Percentiles rank a stretch among this genome's conserved stretches.
Evolutionary conservation across 2,113 vertebrate genomes (phyloP).

Genomic region (Dasyprocta punctata): DNA sequence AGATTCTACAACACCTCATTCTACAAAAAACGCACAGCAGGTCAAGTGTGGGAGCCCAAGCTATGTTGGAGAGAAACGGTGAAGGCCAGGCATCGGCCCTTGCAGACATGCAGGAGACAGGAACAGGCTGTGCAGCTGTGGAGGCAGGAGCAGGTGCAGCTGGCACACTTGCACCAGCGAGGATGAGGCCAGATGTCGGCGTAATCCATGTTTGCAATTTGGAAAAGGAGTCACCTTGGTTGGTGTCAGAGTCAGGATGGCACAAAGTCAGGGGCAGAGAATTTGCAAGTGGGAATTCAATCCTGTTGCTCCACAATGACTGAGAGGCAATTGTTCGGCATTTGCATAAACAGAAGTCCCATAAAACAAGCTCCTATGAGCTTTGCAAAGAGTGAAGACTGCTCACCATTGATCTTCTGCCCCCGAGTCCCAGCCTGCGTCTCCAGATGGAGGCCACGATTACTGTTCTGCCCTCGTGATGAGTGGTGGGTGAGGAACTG

Average conservation of each 20-base stretch:
- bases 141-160: neutral
- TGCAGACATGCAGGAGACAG: too few relatives aligned
- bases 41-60: neutral
- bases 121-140: neutral
- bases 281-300: neutral
- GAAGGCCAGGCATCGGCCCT: neutral
- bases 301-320: neutral
- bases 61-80: rapidly evolving
- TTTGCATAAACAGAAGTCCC: neutral
- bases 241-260: neutral
- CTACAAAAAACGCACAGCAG: neutral
- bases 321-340: neutral
- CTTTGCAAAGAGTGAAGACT: rapidly evolving
- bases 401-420: too few relatives aligned
- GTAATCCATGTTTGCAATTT: too few relatives aligned
- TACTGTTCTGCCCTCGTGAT: rapidly evolving
- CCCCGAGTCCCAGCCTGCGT: neutral
- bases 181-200: rapidly evolving
- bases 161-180: rapidly evolving
- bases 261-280: neutral
- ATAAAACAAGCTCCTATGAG: neutral
- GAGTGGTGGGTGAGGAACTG: neutral
- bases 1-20: neutral
- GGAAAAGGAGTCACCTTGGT: neutral
- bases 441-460: rapidly evolving